A percentile compares a stretch with the other conserved stretches of the same genome.
These are phyloP conservation scores for Nycticryphes semicollaris DNA, from an alignment of 2,113 vertebrate genomes.

Conservation along the genomic window DNA sequence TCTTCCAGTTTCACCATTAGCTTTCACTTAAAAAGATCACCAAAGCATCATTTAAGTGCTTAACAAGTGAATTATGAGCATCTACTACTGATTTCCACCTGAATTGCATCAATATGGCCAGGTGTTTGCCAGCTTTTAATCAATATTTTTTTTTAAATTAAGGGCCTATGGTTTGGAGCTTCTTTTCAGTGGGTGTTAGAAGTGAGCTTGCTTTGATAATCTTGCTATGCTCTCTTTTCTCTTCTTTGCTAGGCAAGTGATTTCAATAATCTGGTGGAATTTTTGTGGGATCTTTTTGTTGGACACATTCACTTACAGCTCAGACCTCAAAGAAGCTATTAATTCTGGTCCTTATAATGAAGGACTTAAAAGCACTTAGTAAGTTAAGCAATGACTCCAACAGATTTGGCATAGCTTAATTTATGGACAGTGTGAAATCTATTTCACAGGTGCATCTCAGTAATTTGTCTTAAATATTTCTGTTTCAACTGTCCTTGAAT, in stretches of 20 bases:
- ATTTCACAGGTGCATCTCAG: neutral
- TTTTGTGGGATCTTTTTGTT: neutral
- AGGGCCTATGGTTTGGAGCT: no score
- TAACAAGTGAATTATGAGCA: neutral
- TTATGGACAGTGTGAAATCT: neutral
- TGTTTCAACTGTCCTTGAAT: neutral
- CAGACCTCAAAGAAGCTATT: neutral
- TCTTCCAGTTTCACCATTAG: neutral
- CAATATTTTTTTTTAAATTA: neutral
- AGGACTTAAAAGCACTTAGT: neutral
- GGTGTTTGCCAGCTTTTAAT: neutral
- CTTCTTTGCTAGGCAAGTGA: neutral
- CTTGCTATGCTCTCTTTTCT: neutral
- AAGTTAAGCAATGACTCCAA: neutral
- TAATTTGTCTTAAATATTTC: neutral
- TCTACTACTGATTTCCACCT: neutral
- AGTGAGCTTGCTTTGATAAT: neutral
- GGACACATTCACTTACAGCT: neutral
- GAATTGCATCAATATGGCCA: neutral
- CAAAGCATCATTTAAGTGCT: neutral
- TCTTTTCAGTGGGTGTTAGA: neutral
- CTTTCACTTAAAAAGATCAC: neutral
- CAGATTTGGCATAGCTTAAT: neutral
- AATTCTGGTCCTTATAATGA: neutral
- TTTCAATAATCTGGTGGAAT: neutral